These are phyloP conservation scores for Drymonia ruficornis DNA, from an alignment of 2,888 invertebrate species.

Conservation along the genomic window DNA sequence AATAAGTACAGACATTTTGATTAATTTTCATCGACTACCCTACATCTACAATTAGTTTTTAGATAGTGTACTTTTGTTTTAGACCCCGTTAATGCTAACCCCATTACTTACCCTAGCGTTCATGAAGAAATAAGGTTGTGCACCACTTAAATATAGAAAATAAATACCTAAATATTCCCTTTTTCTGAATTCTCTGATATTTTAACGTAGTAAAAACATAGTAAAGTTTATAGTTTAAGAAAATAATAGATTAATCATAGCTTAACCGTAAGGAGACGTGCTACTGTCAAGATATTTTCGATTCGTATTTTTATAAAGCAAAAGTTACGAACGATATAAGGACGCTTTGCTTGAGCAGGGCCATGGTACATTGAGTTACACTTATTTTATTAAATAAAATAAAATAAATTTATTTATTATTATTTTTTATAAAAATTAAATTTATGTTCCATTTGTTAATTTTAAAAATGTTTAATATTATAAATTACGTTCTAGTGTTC, in stretches of 20 bases:
- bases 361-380: conserved; percentile 54
- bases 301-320: conserved; percentile 85
- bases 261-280: conserved; percentile 79
- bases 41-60: conserved; percentile 59
- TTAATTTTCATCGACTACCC: conserved; percentile 55
- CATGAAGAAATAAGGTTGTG: conserved; percentile 85
- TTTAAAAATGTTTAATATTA: conserved; percentile 11
- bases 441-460: conserved; percentile 10
- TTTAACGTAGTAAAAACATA: conserved; percentile 73
- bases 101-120: conserved; percentile 79
- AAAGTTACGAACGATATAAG: conserved; percentile 80
- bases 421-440: background rate
- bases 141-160: conserved; percentile 81
- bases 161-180: conserved; percentile 79
- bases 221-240: conserved; percentile 74
- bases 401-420: background rate
- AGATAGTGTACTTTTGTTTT: conserved; percentile 65
- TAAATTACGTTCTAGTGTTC: conserved; percentile 23
- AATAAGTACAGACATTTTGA: conserved; percentile 50
- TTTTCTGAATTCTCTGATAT: conserved; percentile 84
- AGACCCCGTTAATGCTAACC: conserved; percentile 74
- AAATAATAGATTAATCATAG: conserved; percentile 74
- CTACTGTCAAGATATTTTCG: conserved; percentile 82
- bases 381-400: conserved; percentile 13
- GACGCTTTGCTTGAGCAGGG: conserved; percentile 83